Evolutionary conservation across 2,113 vertebrate species (phyloP).

Genomic region (Alces alces): DNA sequence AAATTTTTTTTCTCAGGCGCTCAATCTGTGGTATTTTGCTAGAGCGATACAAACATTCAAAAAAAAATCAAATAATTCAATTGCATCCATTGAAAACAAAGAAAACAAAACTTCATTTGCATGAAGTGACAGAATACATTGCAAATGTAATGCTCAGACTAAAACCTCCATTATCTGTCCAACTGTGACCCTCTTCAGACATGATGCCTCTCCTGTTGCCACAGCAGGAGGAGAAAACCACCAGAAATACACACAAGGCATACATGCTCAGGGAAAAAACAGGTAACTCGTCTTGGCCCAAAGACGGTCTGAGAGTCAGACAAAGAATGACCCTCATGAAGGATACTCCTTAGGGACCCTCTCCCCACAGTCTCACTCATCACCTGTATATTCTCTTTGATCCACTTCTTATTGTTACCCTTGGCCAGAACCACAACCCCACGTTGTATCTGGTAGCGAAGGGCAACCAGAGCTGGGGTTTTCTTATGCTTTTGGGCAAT

Average conservation of each 20-base stretch:
- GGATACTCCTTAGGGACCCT: fast-evolving
- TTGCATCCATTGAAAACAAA: neutral
- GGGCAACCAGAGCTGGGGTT: conserved; percentile 49
- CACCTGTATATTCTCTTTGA: conserved; percentile 67
- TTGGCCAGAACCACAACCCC: conserved; percentile 51
- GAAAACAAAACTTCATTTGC: neutral
- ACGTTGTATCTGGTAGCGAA: conserved; percentile 53
- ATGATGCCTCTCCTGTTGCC: neutral
- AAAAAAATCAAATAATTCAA: neutral
- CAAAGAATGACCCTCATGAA: fast-evolving
- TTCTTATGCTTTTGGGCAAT: neutral
- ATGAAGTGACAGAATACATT: neutral
- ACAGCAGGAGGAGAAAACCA: neutral
- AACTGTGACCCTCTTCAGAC: neutral
- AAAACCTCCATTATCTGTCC: neutral
- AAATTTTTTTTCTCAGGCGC: neutral
- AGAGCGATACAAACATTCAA: neutral
- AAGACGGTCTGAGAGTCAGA: neutral
- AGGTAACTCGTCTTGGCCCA: neutral
- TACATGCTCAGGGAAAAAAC: neutral
- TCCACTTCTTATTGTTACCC: conserved; percentile 35
- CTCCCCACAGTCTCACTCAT: fast-evolving
- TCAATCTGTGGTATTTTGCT: neutral
- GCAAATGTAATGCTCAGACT: neutral
- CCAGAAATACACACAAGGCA: too few relatives aligned